phyloP scores from a whole-genome alignment of 2,797 vertebrate genomes.

The Pyrrhura leucotis region DNA sequence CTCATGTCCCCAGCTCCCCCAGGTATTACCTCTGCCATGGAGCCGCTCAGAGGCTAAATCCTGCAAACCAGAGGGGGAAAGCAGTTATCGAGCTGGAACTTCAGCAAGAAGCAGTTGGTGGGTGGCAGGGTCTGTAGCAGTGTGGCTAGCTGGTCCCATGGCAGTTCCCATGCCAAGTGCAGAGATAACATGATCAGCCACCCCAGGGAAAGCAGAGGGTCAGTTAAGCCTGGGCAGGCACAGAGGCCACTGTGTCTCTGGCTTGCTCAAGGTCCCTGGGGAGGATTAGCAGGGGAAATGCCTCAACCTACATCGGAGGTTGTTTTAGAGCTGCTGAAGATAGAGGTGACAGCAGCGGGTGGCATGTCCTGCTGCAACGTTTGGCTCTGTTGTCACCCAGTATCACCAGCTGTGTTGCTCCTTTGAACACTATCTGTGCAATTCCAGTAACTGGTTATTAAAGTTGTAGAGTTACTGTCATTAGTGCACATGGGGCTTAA shows the following conservation, averaged over 20 bases:
- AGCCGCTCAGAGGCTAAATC: slow-evolving; percentile 50
- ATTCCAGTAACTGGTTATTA: background rate
- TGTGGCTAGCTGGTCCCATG: rapidly evolving
- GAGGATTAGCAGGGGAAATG: background rate
- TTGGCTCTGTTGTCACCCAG: background rate
- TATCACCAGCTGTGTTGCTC: background rate
- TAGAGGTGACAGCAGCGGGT: background rate
- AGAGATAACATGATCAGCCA: rapidly evolving
- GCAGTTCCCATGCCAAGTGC: rapidly evolving
- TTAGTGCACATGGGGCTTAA: background rate
- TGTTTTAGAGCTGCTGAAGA: background rate
- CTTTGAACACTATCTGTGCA: background rate
- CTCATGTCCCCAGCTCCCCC: rapidly evolving
- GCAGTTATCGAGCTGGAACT: background rate
- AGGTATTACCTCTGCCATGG: slow-evolving; percentile 62
- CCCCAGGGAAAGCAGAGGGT: background rate
- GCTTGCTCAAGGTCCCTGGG: rapidly evolving
- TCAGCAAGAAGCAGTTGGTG: background rate
- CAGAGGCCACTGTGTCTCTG: background rate
- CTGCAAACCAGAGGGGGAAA: slow-evolving; percentile 66
- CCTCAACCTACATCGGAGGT: background rate
- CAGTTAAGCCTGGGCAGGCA: background rate
- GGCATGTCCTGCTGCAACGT: rapidly evolving
- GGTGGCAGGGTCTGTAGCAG: background rate
- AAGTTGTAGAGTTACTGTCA: rapidly evolving